A percentile compares a stretch with the other conserved stretches of the same genome.
Conservation (phyloP, 2,888 invertebrate species). For the Acanthoscelides obtectus region DNA sequence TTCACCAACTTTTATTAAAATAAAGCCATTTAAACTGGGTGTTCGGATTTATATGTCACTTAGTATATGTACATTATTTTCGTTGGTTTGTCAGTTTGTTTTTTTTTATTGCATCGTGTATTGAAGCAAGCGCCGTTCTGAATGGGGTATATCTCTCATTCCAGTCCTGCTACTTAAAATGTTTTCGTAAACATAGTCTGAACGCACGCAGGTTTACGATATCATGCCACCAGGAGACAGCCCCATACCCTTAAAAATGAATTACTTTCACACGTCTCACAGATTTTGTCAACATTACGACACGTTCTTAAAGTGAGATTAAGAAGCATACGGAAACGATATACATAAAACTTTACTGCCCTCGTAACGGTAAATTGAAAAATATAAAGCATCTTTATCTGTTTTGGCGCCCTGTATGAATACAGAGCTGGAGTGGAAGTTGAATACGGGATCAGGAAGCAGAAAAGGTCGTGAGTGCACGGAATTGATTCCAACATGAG, state of each 20-base stretch:
- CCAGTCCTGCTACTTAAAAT: no score
- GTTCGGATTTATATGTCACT: no score
- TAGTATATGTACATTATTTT: no score
- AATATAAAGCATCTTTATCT: conserved; percentile 1
- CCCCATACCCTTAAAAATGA: background rate
- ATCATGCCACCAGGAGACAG: background rate
- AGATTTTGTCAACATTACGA: background rate
- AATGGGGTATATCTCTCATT: no score
- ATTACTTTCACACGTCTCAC: background rate
- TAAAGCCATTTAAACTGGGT: no score
- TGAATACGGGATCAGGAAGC: background rate
- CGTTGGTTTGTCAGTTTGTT: no score
- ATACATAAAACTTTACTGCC: conserved; percentile 1
- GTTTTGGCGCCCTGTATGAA: background rate
- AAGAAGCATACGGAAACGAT: conserved; percentile 1
- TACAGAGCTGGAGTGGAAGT: background rate
- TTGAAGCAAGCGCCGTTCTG: no score
- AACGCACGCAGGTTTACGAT: no score
- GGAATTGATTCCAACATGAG: background rate
- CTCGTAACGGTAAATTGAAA: conserved; percentile 2
- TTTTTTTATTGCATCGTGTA: no score
- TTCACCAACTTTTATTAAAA: no score
- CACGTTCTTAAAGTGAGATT: background rate
- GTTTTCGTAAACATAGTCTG: no score
- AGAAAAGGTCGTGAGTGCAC: background rate